Percentiles rank a stretch among this genome's conserved stretches.
These are phyloP conservation scores for Odontocolon sp. DNA, from an alignment of 2,888 invertebrate species.

Conservation along the genomic window DNA sequence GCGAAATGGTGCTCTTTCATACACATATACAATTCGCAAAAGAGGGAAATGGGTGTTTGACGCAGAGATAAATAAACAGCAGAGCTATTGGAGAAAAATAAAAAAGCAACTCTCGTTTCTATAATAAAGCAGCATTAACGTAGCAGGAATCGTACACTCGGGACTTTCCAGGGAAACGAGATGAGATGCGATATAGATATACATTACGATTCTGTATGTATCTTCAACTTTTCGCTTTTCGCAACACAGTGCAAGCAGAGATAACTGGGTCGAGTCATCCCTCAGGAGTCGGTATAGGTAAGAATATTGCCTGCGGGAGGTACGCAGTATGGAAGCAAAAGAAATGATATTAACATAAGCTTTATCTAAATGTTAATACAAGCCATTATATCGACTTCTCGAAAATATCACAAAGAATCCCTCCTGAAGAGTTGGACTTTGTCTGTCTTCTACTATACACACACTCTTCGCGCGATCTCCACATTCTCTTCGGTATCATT, in stretches of 20 bases:
- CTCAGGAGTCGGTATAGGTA: conserved; percentile 37
- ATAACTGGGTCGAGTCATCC: conserved; percentile 50
- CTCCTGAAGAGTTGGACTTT: conserved; percentile 56
- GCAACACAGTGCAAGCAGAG: conserved; percentile 11
- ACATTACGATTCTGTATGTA: no score
- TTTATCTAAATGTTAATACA: conserved; percentile 80
- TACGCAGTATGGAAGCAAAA: conserved; percentile 37
- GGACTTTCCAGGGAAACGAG: not conserved
- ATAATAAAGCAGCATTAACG: not conserved
- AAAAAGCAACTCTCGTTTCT: not conserved
- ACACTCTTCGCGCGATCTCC: conserved; percentile 23
- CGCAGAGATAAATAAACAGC: not conserved
- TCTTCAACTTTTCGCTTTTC: conserved; percentile 7
- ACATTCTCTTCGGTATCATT: conserved; percentile 15
- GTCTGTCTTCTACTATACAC: conserved; percentile 45
- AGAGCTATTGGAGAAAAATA: not conserved
- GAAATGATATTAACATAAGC: conserved; percentile 74
- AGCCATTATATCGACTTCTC: conserved; percentile 66
- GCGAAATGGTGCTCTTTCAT: not conserved
- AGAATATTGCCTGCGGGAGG: conserved; percentile 52
- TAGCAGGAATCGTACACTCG: not conserved
- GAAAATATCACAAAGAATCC: conserved; percentile 67
- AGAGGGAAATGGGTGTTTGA: not conserved
- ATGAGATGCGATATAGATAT: no score
- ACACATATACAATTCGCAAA: conserved; percentile 12